phyloP scores from a whole-genome alignment of 2,888 invertebrate genomes.

The Zygothrica quintamaculata region DNA sequence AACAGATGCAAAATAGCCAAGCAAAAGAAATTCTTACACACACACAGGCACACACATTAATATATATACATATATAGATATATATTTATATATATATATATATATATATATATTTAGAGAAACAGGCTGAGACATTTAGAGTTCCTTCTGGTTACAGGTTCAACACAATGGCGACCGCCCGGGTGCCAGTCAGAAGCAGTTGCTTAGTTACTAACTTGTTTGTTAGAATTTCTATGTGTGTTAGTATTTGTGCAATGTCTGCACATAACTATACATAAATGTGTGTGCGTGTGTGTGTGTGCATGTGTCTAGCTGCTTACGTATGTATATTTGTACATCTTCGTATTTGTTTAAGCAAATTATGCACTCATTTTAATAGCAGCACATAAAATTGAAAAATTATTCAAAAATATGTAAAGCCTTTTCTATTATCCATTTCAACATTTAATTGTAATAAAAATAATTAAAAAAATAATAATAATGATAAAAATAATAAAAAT shows the following conservation, averaged over 20 bases:
- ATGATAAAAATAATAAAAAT: no score
- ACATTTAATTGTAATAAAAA: no score
- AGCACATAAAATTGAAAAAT: no score
- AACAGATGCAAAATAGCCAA: slow-evolving; percentile 76
- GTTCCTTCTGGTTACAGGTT: slow-evolving; percentile 32
- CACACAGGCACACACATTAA: slow-evolving; percentile 17
- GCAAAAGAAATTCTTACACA: slow-evolving; percentile 54
- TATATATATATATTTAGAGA: slow-evolving; percentile 14
- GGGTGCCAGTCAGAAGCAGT: slow-evolving; percentile 66
- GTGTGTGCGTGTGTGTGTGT: slow-evolving; percentile 19
- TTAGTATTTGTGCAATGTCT: slow-evolving; percentile 5
- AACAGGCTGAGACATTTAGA: slow-evolving; percentile 42
- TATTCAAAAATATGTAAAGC: no score
- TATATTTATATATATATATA: slow-evolving; percentile 5
- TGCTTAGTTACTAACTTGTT: slow-evolving; percentile 62
- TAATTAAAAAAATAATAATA: no score
- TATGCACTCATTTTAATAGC: no score
- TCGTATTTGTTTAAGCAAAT: no score
- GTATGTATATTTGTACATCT: no score
- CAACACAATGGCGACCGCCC: slow-evolving; percentile 70
- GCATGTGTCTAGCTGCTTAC: slow-evolving; percentile 13
- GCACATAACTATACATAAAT: neutral
- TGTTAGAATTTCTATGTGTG: slow-evolving; percentile 13
- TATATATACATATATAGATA: slow-evolving; percentile 11
- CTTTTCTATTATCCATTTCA: no score